phyloP scores from a whole-genome alignment of 2,888 invertebrate species.

The Volucella zonaria region DNA sequence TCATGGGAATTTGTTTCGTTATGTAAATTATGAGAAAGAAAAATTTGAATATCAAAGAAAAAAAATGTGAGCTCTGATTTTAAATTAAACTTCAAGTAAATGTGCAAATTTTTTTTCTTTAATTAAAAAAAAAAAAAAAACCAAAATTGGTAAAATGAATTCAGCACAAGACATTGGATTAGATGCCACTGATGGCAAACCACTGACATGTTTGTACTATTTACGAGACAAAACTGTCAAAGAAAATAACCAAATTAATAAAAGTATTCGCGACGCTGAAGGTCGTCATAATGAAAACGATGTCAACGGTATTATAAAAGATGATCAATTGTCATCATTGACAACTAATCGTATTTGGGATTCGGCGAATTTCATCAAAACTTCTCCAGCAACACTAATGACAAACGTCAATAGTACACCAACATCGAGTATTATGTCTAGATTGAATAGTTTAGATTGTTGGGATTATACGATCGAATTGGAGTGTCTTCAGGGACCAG shows the following conservation, averaged over 20 bases:
- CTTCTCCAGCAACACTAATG: slow-evolving; percentile 57
- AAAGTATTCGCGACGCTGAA: slow-evolving; percentile 65
- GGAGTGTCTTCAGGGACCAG: slow-evolving; percentile 90
- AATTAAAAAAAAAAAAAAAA: slow-evolving; percentile 19
- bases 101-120: slow-evolving; percentile 28
- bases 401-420: slow-evolving; percentile 41
- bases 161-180: slow-evolving; percentile 60
- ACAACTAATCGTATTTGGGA: slow-evolving; percentile 44
- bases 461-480: slow-evolving; percentile 94
- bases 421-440: slow-evolving; percentile 73
- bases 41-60: background rate
- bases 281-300: slow-evolving; percentile 65
- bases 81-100: slow-evolving; percentile 1
- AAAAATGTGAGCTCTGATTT: slow-evolving; percentile 30
- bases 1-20: slow-evolving; percentile 7
- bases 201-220: slow-evolving; percentile 67
- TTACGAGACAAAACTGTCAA: slow-evolving; percentile 70
- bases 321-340: slow-evolving; percentile 54
- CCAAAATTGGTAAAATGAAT: slow-evolving; percentile 49
- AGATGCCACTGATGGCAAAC: slow-evolving; percentile 66
- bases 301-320: slow-evolving; percentile 52
- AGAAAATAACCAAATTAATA: slow-evolving; percentile 70
- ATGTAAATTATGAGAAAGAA: slow-evolving; percentile 1
- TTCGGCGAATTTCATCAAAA: slow-evolving; percentile 62
- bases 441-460: slow-evolving; percentile 88